Percentiles rank a stretch among this genome's conserved stretches.
Evolutionary conservation across 2,888 invertebrate species (phyloP).

Genomic region (Fragum sueziense): DNA sequence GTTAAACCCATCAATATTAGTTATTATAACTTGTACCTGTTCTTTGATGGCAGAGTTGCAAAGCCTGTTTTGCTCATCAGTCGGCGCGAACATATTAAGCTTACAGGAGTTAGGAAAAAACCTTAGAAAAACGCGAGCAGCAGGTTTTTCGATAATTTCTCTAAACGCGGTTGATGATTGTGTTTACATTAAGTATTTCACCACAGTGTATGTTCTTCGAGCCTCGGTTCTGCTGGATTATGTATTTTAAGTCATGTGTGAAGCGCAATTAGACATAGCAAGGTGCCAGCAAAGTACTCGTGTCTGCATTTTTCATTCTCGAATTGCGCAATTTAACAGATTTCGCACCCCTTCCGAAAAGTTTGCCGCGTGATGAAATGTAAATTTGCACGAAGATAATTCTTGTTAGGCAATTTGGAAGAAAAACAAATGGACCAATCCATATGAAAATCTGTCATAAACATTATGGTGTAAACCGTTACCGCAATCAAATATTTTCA

Average conservation of each 20-base stretch:
- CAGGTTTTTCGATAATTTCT: conserved; percentile 11
- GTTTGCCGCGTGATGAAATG: background rate
- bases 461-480: too few species aligned
- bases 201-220: conserved; percentile 5
- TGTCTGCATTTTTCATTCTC: conserved; percentile 21
- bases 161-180: conserved; percentile 12
- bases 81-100: background rate
- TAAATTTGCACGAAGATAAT: conserved; percentile 9
- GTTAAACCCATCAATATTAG: conserved; percentile 15
- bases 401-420: conserved; percentile 3
- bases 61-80: conserved; percentile 22
- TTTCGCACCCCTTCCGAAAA: background rate
- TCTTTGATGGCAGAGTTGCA: conserved; percentile 16
- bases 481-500: too few species aligned
- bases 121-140: background rate
- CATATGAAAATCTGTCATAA: background rate
- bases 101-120: background rate
- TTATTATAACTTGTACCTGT: conserved; percentile 23
- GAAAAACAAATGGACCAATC: background rate
- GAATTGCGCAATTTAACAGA: conserved; percentile 14
- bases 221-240: conserved; percentile 13
- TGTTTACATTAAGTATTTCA: conserved; percentile 27
- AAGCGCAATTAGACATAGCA: conserved; percentile 20
- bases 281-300: conserved; percentile 4
- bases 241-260: conserved; percentile 17